Evolutionary conservation across 2,888 invertebrate genomes (phyloP).

Genomic region (Yponomeuta cagnagella): DNA sequence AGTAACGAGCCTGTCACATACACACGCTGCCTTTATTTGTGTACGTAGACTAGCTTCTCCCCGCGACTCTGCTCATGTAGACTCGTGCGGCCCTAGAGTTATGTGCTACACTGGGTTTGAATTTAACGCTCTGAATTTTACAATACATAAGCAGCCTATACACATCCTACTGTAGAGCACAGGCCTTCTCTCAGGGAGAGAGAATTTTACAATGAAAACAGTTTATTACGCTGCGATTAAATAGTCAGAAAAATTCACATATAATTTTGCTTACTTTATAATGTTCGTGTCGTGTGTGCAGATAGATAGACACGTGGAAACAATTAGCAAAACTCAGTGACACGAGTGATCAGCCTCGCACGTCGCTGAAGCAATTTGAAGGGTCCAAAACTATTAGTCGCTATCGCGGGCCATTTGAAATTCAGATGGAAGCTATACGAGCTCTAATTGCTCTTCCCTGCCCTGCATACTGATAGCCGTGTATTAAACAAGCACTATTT

Average conservation of each 20-base stretch:
- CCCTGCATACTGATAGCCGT: slow-evolving; percentile 44
- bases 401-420: slow-evolving; percentile 39
- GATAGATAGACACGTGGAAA: background rate
- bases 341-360: slow-evolving; percentile 21
- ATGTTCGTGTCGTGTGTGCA: background rate
- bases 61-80: background rate
- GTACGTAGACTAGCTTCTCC: background rate
- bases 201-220: no score
- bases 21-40: background rate
- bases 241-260: background rate
- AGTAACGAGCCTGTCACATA: background rate
- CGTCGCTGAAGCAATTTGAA: slow-evolving; percentile 17
- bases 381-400: slow-evolving; percentile 24
- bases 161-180: no score
- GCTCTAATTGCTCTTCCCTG: slow-evolving; percentile 55
- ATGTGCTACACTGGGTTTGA: no score
- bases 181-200: no score
- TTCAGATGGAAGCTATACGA: slow-evolving; percentile 50
- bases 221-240: no score
- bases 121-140: no score
- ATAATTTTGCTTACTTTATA: background rate
- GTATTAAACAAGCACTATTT: slow-evolving; percentile 17
- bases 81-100: background rate
- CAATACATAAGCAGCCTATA: no score
- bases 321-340: slow-evolving; percentile 10